Evolutionary conservation across 23 tunicate genomes (phyloP).

Genomic region (Trididemnum clinides): DNA sequence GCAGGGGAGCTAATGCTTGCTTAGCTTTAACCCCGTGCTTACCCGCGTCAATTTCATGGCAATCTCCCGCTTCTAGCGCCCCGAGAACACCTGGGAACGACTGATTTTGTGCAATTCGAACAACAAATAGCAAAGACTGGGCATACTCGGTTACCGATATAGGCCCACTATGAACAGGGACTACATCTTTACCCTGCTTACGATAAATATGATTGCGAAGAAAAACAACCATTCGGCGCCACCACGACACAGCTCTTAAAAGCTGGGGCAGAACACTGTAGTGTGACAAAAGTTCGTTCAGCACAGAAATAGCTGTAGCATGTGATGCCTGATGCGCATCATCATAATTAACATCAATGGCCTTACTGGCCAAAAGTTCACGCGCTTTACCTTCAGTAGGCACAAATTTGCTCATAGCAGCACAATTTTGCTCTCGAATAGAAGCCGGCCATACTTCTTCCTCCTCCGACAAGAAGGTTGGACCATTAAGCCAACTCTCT

Average conservation of each 20-base stretch:
- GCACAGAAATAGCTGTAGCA: neutral
- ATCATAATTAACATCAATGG: neutral
- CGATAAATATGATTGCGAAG: neutral
- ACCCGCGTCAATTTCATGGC: neutral
- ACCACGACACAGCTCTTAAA: neutral
- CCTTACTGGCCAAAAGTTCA: neutral
- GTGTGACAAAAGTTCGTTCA: neutral
- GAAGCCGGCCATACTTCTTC: neutral
- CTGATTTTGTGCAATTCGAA: neutral
- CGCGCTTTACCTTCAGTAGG: neutral
- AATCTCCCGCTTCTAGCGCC: neutral
- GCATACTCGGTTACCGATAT: neutral
- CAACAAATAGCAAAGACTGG: neutral
- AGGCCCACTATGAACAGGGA: neutral
- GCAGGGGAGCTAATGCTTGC: neutral
- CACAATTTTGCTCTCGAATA: neutral
- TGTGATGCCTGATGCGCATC: neutral
- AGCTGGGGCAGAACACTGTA: neutral
- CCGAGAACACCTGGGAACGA: neutral
- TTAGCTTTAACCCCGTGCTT: neutral
- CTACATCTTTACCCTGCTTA: neutral
- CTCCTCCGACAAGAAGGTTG: neutral
- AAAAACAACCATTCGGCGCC: neutral
- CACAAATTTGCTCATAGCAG: neutral
- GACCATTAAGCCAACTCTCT: neutral